phyloP scores from a whole-genome alignment of 2,888 invertebrate genomes.

The Alitta virens region DNA sequence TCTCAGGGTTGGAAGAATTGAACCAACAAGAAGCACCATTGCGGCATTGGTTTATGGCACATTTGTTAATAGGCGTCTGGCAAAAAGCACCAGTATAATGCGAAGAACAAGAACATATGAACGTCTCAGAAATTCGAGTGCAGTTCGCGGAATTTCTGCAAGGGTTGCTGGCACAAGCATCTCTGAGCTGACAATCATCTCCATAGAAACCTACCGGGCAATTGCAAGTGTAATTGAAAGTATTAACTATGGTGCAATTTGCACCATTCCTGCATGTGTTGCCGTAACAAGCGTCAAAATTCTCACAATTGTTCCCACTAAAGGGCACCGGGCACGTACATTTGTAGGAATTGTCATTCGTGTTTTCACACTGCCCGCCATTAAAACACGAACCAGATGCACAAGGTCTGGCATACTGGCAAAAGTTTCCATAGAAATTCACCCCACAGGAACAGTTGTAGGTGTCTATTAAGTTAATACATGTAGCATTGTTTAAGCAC shows the following conservation, averaged over 20 bases:
- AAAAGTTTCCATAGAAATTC: conserved; percentile 30
- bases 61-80: conserved; percentile 33
- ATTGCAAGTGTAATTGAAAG: conserved; percentile 32
- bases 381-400: conserved; percentile 43
- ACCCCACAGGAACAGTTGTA: conserved; percentile 24
- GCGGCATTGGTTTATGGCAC: conserved; percentile 18
- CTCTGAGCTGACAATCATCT: conserved; percentile 37
- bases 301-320: conserved; percentile 40
- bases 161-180: conserved; percentile 35
- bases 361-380: conserved; percentile 37
- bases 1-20: conserved; percentile 11
- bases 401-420: conserved; percentile 38
- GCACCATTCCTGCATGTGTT: conserved; percentile 41
- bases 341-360: conserved; percentile 31
- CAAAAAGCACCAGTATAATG: conserved; percentile 39
- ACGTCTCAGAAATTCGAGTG: conserved; percentile 5
- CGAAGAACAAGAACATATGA: conserved; percentile 21
- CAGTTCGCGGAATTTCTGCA: conserved; percentile 16
- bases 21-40: conserved; percentile 27
- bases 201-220: conserved; percentile 40
- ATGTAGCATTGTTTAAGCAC: conserved; percentile 20
- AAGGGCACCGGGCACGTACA: conserved; percentile 40
- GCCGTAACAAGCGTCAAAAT: conserved; percentile 36
- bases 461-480: conserved; percentile 18
- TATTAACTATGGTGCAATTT: conserved; percentile 32